phyloP scores from a whole-genome alignment of 2,797 vertebrate species.

The Sarcophilus harrisii region DNA sequence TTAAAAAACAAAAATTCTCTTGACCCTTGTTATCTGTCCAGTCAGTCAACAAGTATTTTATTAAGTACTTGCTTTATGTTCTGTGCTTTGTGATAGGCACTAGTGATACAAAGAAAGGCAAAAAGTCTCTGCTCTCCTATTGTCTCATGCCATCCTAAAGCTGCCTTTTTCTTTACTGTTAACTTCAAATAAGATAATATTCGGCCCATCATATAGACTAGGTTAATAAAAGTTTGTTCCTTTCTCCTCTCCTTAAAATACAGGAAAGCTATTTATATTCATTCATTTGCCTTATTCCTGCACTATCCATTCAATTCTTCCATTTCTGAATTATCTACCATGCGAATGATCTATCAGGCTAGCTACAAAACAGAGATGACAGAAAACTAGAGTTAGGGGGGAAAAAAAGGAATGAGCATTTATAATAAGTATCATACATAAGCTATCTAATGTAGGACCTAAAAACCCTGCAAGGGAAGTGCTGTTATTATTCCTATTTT shows the following conservation, averaged over 20 bases:
- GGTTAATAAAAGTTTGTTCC: background rate
- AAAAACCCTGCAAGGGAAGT: background rate
- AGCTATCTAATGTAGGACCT: background rate
- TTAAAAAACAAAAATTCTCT: background rate
- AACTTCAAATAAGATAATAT: background rate
- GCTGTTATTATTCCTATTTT: background rate
- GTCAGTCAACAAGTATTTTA: background rate
- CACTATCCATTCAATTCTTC: background rate
- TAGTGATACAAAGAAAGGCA: background rate
- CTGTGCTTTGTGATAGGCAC: background rate
- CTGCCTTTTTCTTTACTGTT: background rate
- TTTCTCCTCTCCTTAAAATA: background rate
- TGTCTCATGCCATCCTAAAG: background rate
- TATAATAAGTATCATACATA: background rate
- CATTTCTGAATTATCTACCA: background rate
- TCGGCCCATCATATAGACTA: background rate
- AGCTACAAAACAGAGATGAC: background rate
- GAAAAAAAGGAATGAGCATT: background rate
- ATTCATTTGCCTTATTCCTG: background rate
- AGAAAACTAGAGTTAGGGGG: background rate
- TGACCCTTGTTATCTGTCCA: background rate
- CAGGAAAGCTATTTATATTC: background rate
- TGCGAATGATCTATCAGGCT: background rate
- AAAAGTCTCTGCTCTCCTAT: background rate
- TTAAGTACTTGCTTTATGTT: background rate